These are phyloP conservation scores for Apogon hyalosoma DNA, from an alignment of 2,797 vertebrate species.

Conservation along the genomic window DNA sequence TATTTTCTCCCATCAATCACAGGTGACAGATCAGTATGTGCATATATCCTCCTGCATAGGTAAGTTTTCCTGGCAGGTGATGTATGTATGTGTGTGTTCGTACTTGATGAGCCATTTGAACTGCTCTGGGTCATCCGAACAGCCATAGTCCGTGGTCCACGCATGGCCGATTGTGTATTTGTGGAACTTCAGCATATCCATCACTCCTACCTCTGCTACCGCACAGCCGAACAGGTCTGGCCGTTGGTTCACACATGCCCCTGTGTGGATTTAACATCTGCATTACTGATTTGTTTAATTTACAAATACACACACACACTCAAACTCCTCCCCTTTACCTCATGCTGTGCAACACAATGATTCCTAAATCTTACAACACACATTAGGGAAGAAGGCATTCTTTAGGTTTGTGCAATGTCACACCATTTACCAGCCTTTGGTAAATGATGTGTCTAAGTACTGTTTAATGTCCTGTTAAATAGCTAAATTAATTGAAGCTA, in stretches of 20 bases:
- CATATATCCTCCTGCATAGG: rapidly evolving
- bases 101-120: slow-evolving; percentile 86
- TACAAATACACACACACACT: not conserved
- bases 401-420: slow-evolving; percentile 45
- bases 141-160: slow-evolving; percentile 87
- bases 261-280: slow-evolving; percentile 46
- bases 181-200: slow-evolving; percentile 88
- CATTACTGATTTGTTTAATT: not conserved
- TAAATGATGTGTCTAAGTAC: slow-evolving; percentile 50
- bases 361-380: slow-evolving; percentile 33
- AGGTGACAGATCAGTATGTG: not conserved
- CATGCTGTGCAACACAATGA: slow-evolving; percentile 27
- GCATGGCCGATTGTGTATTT: slow-evolving; percentile 87
- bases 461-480: slow-evolving; percentile 68
- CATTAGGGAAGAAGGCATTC: slow-evolving; percentile 37
- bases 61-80: not conserved
- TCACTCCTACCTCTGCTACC: slow-evolving; percentile 83
- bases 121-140: slow-evolving; percentile 78
- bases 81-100: slow-evolving; percentile 11
- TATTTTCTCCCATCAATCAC: no score
- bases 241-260: slow-evolving; percentile 82
- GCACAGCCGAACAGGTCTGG: slow-evolving; percentile 85
- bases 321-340: not conserved
- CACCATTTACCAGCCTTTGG: slow-evolving; percentile 46
- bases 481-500: slow-evolving; percentile 55